Conservation (phyloP, 53 echinoderm and acorn worm species). For the Holothuria scabra region DNA sequence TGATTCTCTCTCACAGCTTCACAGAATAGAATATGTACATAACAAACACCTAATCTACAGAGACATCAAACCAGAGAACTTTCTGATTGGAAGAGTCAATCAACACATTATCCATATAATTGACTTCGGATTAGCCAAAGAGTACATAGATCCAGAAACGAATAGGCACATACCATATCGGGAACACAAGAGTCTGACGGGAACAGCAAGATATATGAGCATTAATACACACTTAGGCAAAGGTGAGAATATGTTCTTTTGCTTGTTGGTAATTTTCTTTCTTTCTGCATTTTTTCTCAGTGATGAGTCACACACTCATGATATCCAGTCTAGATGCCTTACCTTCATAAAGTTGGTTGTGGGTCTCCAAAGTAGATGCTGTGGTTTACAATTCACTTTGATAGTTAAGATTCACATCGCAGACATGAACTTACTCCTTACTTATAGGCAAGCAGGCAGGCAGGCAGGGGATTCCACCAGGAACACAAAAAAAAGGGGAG, state of each 20-base stretch:
- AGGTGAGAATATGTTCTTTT: conserved; percentile 57
- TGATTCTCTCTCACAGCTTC: conserved; percentile 66
- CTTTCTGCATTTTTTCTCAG: too few species aligned
- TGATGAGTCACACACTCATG: too few species aligned
- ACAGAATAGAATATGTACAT: conserved; percentile 99
- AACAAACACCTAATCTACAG: conserved; percentile 99
- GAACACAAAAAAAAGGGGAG: too few species aligned
- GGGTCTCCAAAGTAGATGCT: too few species aligned
- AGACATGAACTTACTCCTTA: too few species aligned
- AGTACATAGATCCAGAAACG: conserved; percentile 99
- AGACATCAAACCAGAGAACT: conserved; percentile 99
- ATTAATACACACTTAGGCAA: conserved; percentile 99
- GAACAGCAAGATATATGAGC: conserved; percentile 99
- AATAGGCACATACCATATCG: conserved; percentile 99
- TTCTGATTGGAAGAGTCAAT: conserved; percentile 95
- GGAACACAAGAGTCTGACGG: conserved; percentile 99
- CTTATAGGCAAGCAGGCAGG: too few species aligned
- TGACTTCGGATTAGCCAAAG: conserved; percentile 99
- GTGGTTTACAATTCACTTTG: too few species aligned
- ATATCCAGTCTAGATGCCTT: too few species aligned
- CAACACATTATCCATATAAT: conserved; percentile 97
- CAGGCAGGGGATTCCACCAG: too few species aligned
- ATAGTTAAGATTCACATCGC: too few species aligned
- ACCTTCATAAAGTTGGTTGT: too few species aligned
- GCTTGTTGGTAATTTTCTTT: too few species aligned